Evolutionary conservation across 2,113 vertebrate genomes (phyloP).

Genomic region (Rhinopomastus cyanomelas): DNA sequence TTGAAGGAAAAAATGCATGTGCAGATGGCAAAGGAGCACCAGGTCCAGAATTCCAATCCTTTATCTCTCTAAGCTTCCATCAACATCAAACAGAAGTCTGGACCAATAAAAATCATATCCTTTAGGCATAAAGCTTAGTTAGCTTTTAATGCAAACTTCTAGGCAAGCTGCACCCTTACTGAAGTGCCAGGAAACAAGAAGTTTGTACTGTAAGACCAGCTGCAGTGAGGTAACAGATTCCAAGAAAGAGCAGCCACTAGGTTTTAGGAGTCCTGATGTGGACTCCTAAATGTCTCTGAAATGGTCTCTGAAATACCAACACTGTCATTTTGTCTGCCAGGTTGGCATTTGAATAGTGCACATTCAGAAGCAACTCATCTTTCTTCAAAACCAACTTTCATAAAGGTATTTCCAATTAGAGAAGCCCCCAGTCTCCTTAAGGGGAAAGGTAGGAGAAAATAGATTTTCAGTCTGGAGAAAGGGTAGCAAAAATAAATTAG

Average conservation of each 20-base stretch:
- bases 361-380: neutral
- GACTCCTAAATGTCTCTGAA: no score
- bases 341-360: neutral
- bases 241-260: neutral
- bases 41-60: neutral
- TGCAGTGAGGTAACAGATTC: neutral
- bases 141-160: neutral
- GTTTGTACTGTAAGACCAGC: neutral
- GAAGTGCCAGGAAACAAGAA: neutral
- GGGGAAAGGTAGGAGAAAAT: neutral
- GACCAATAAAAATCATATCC: neutral
- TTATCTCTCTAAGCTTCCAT: neutral
- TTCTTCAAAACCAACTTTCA: neutral
- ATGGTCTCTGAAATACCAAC: neutral
- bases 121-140: neutral
- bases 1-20: conserved; percentile 11
- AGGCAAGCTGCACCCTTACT: neutral
- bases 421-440: neutral
- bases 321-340: neutral
- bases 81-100: conserved; percentile 3
- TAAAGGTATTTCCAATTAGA: neutral
- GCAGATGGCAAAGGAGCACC: neutral
- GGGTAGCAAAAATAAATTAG: neutral
- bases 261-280: neutral
- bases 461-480: neutral